Evolutionary conservation across 2,113 vertebrate genomes (phyloP).

Genomic region (Typhlomys cinereus): DNA sequence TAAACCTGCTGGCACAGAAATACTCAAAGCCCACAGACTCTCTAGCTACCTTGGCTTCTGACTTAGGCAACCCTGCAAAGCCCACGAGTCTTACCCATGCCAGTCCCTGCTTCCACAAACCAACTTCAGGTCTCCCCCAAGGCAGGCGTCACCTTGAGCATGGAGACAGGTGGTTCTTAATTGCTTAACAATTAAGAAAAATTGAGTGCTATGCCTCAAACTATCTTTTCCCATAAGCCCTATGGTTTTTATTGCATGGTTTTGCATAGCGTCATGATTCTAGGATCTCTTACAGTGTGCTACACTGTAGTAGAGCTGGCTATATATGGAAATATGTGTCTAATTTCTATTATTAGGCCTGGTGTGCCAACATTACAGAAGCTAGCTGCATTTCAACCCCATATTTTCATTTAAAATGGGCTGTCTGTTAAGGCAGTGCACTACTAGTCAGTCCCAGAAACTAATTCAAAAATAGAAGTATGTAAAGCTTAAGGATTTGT

Average conservation of each 20-base stretch:
- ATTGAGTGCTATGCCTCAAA: neutral
- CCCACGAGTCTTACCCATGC: neutral
- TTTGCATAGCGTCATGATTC: neutral
- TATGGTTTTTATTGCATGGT: neutral
- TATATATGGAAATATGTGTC: neutral
- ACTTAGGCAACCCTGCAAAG: neutral
- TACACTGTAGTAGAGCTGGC: neutral
- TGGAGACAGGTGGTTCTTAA: too few relatives aligned
- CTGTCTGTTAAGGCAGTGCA: neutral
- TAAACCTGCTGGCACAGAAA: neutral
- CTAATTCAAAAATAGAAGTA: constrained; percentile 1
- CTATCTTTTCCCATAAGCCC: neutral
- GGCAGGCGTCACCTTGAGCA: neutral
- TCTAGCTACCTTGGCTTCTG: neutral
- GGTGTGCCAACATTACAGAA: neutral
- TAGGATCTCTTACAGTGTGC: neutral
- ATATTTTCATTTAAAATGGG: neutral
- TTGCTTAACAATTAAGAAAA: too few relatives aligned
- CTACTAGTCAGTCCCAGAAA: neutral
- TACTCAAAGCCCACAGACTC: neutral
- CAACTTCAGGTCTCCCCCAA: neutral
- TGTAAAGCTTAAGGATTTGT: neutral
- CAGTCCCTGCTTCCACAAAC: neutral
- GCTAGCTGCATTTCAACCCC: neutral
- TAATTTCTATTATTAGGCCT: constrained; percentile 3